Conservation (phyloP, 2,888 invertebrate species). For the Synanthedon myopaeformis region DNA sequence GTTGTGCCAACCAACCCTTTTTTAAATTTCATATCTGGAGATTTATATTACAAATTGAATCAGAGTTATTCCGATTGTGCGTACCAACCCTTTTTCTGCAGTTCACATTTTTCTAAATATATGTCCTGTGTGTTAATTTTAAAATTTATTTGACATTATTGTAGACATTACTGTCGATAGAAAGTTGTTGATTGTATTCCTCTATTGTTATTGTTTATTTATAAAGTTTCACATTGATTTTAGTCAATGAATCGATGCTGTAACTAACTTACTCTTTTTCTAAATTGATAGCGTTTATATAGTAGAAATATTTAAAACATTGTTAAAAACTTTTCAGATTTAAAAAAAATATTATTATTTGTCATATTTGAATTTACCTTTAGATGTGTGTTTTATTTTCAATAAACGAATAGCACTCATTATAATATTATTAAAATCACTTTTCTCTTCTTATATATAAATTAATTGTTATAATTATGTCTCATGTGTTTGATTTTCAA, state of each 20-base stretch:
- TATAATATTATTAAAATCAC: not conserved
- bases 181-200: not conserved
- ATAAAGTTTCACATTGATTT: not conserved
- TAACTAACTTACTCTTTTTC: not conserved
- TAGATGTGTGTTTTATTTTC: no score
- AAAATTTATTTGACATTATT: conserved; percentile 40
- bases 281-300: not conserved
- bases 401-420: not conserved
- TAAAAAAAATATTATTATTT: no score
- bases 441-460: no score
- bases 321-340: no score
- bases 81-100: conserved; percentile 26
- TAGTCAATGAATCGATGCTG: not conserved
- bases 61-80: conserved; percentile 28
- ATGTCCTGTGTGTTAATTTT: conserved; percentile 34
- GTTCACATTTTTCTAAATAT: conserved; percentile 27
- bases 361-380: no score
- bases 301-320: no score
- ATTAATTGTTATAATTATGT: no score
- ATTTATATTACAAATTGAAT: conserved; percentile 65
- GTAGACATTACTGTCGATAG: conserved; percentile 2
- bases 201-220: not conserved
- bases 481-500: no score
- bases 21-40: conserved; percentile 51
- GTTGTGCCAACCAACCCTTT: conserved; percentile 55